Evolutionary conservation across 2,113 vertebrate genomes (phyloP), one percentile per base, ranked within the genome.

Genomic region (Catharus minimus): DNA sequence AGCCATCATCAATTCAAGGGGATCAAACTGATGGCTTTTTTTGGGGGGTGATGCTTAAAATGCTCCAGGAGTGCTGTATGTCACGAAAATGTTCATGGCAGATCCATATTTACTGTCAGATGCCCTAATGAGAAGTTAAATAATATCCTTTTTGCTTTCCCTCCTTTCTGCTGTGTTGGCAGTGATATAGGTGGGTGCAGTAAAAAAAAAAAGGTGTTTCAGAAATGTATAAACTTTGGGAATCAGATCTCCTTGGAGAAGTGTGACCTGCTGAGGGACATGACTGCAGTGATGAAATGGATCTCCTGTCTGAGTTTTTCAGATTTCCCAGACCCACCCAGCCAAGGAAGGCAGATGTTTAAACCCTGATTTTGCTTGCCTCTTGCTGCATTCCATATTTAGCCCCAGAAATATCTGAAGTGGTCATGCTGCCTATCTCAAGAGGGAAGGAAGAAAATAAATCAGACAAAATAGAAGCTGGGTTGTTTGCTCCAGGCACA

Each of bases 391-490:
- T 77, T 84, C 81, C 65, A 39, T 71, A 47, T 75, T 92, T 92
- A 96, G 81, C 68, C 52, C 44, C 44, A 71, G 73, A 80, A 92
- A 78, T 22, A 81, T 56, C 61, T 74, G 52, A 95, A 94, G 86
- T 94, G 86, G 77, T 85, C 56, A n/a, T 32, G 80, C 92, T 81
- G 89, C 65, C 77, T 67, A 15, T 66, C 74, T 94, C 80, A 67
- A 90, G 88, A 86, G 36, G 83, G 73, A 82, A 94, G 88, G 79
- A 77, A 84, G 86, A 93, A 94, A 95, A 88, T 88, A 92, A 90
- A 81, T 74, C 56, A 58, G 87, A 50, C 73, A 86, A 94, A 92
- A 66, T 24, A 86, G 89, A 62, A 93, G 89, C 83, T 67, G 77
- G 39, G n/a, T 18, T 60, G 62, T 38, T 94, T 57, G 65, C 74